Conservation (phyloP, 2,888 invertebrate species). For the Tillus elongatus region DNA sequence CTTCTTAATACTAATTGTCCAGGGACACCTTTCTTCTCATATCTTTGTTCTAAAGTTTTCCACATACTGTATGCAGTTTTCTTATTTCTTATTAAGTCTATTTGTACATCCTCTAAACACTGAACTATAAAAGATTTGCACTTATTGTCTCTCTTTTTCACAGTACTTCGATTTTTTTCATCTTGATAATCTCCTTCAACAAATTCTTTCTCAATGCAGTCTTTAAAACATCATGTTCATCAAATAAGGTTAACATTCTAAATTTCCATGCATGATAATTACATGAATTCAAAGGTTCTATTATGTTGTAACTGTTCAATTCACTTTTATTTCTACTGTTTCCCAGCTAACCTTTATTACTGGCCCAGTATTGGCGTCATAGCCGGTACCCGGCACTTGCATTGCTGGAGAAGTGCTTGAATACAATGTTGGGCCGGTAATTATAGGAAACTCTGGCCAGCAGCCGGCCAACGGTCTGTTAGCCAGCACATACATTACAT, state of each 20-base stretch:
- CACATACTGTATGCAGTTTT: constrained; percentile 9
- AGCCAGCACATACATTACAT: no score
- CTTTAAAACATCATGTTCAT: constrained; percentile 5
- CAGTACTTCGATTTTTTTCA: constrained; percentile 3
- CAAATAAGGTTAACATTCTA: constrained; percentile 3
- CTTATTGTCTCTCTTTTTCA: constrained; percentile 5
- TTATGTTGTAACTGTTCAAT: no score
- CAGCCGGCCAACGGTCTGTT: no score
- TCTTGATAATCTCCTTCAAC: not conserved
- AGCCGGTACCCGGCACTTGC: no score
- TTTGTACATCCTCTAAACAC: constrained; percentile 8
- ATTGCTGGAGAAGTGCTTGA: no score
- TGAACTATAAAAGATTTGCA: constrained; percentile 6
- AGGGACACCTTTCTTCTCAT: constrained; percentile 8
- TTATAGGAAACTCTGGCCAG: no score
- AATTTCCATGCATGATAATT: constrained; percentile 9
- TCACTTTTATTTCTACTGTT: no score
- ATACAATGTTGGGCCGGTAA: no score
- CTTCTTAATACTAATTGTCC: constrained; percentile 7
- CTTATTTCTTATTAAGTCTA: constrained; percentile 4
- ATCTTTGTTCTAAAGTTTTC: constrained; percentile 4
- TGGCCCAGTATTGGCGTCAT: no score
- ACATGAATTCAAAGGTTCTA: constrained; percentile 6
- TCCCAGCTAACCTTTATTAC: no score
- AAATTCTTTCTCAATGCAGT: not conserved